A percentile compares a stretch with the other conserved stretches of the same genome.
These are phyloP conservation scores for Melospiza melodia DNA, from an alignment of 2,113 vertebrate species.

Conservation along the genomic window DNA sequence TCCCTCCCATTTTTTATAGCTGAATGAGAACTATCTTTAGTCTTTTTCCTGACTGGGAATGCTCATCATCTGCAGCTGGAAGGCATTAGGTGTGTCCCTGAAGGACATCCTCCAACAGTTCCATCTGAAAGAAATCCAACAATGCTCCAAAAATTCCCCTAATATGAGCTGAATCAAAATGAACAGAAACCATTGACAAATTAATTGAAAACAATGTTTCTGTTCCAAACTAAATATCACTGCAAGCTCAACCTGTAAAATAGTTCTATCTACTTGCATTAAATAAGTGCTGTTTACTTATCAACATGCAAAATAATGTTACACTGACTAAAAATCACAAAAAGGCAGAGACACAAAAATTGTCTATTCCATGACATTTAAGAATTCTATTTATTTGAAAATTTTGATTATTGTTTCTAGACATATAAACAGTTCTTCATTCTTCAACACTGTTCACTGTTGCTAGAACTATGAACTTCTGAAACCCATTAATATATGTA, in stretches of 20 bases:
- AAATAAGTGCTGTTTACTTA: neutral
- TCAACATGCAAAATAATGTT: neutral
- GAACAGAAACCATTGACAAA: neutral
- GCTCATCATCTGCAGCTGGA: neutral
- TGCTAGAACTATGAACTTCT: neutral
- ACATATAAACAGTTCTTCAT: neutral
- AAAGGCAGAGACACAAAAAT: neutral
- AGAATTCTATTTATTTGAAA: neutral
- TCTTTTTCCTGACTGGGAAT: neutral
- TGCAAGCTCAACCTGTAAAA: neutral
- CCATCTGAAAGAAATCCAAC: neutral
- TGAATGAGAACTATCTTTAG: neutral
- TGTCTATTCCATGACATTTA: neutral
- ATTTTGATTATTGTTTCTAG: neutral
- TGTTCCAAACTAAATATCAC: neutral
- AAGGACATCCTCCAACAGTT: neutral
- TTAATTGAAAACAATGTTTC: neutral
- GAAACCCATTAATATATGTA: neutral
- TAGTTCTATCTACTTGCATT: neutral
- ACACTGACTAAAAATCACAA: neutral
- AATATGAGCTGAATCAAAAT: neutral
- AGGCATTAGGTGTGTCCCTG: neutral
- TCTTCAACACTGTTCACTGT: neutral
- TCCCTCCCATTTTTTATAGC: neutral
- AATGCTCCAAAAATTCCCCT: neutral